Base-by-base conservation (phyloP, 2,888 invertebrate species). In the Synergus laeviventris region DNA sequence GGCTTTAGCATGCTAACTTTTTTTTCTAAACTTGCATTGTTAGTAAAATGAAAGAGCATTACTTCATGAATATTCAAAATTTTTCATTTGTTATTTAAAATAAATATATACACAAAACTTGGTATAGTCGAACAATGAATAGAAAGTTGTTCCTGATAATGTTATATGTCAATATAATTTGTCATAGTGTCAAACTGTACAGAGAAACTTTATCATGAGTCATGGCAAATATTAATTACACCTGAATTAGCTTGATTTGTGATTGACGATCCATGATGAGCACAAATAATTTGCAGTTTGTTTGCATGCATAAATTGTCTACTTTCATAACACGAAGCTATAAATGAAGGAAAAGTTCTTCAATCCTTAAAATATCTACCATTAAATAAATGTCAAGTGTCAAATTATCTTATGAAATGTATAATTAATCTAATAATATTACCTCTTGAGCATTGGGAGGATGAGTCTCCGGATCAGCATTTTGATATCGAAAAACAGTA, bases 401-500 rank as follows among this genome's bases (percentile, higher is more conserved):
- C 12, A n/a, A 3, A 66, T 38, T 64, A 39, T 66, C 11, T 8
- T 64, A 59, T 21, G 36, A 7, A 59, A 56, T 16, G 45, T 42
- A 70, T 42, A 70, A 39, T 45, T 45, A 39, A 8, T 18, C 14
- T 70, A 21, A 16, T 31, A 66, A 66, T 56, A 59, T 94, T 92
- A 96, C 96, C 92, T 94, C 92, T 91, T 92, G 92, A 79, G 94
- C 93, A 89, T 96, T 95, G 84, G 93, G 92, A 76, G 95, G 94
- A 89, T 94, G 95, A 39, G 95, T 94, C 91, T 97, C 97, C 79
- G 97, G 97, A 91, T 97, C 97, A 86, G 94, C 93, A 87, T 94
- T 94, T 90, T 95, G 94, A 92, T 97, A 97, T 87, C 95, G 94
- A 92, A 95, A 95, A 90, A 95, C 95, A 85, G 96, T 94, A 90